Percentiles rank a stretch among this genome's conserved stretches.
These are phyloP conservation scores for Yponomeuta plumbellus DNA, from an alignment of 2,888 invertebrate genomes.

Conservation along the genomic window DNA sequence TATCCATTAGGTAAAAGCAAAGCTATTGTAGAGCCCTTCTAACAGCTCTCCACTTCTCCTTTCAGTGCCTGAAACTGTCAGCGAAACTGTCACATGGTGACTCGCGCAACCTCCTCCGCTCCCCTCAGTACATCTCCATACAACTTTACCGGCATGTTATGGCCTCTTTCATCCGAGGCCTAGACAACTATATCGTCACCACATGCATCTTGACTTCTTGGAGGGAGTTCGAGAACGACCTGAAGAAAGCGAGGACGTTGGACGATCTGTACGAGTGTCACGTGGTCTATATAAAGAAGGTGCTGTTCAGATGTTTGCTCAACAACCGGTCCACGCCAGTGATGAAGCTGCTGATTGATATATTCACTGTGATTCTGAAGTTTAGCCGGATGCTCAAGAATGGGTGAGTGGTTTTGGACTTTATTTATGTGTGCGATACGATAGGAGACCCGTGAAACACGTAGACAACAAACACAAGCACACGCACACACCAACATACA, in stretches of 20 bases:
- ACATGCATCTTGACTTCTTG: constrained; percentile 85
- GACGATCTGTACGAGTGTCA: constrained; percentile 85
- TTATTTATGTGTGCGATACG: too few relatives aligned
- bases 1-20: background rate
- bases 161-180: constrained; percentile 84
- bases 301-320: constrained; percentile 84
- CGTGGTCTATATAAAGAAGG: constrained; percentile 83
- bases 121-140: constrained; percentile 82
- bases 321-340: constrained; percentile 82
- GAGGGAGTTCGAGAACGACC: constrained; percentile 82
- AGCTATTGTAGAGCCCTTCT: too few relatives aligned
- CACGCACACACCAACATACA: too few relatives aligned
- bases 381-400: constrained; percentile 79
- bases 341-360: constrained; percentile 81
- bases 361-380: constrained; percentile 83
- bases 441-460: too few relatives aligned
- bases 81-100: constrained; percentile 68
- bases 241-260: constrained; percentile 79
- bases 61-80: constrained; percentile 77
- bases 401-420: constrained; percentile 46
- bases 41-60: background rate
- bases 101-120: constrained; percentile 68
- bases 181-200: constrained; percentile 86
- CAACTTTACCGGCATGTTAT: constrained; percentile 85
- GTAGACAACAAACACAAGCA: too few relatives aligned